phyloP scores from a whole-genome alignment of 1,140 invertebrate genomes.

The Eueides isabella region DNA sequence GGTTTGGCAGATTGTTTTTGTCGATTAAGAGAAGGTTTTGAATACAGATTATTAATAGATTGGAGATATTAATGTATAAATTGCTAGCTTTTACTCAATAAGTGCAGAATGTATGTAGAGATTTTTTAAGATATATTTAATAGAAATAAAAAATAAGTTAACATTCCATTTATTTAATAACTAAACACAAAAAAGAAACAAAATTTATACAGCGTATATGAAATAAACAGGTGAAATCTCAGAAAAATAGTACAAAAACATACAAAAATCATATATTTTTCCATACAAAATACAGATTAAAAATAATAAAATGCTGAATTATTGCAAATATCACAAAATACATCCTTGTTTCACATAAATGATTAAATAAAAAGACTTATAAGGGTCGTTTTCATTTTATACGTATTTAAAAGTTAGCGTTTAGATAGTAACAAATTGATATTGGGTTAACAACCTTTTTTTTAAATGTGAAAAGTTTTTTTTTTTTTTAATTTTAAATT shows the following conservation, averaged over 20 bases:
- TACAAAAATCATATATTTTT: neutral
- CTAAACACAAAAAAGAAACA: neutral
- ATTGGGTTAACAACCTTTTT: constrained; percentile 38
- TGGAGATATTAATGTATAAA: neutral
- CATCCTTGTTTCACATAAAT: neutral
- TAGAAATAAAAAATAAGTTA: neutral
- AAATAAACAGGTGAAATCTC: neutral
- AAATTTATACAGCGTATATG: neutral
- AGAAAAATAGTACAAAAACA: constrained; percentile 1
- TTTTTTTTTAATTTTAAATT: neutral
- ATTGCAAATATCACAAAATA: neutral
- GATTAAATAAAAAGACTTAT: constrained; percentile 21
- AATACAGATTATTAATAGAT: neutral
- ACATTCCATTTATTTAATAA: constrained; percentile 1
- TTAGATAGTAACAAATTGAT: constrained; percentile 43
- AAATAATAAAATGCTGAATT: neutral
- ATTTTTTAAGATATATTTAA: neutral
- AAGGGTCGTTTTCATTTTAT: constrained; percentile 32
- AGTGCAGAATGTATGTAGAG: neutral
- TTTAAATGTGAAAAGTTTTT: neutral
- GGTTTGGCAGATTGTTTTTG: neutral
- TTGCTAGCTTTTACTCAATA: neutral
- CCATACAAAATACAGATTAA: neutral
- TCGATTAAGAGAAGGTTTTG: neutral
- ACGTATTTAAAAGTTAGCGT: constrained; percentile 34